phyloP scores from a whole-genome alignment of 2,888 invertebrate species.

The Tridacna gigas region DNA sequence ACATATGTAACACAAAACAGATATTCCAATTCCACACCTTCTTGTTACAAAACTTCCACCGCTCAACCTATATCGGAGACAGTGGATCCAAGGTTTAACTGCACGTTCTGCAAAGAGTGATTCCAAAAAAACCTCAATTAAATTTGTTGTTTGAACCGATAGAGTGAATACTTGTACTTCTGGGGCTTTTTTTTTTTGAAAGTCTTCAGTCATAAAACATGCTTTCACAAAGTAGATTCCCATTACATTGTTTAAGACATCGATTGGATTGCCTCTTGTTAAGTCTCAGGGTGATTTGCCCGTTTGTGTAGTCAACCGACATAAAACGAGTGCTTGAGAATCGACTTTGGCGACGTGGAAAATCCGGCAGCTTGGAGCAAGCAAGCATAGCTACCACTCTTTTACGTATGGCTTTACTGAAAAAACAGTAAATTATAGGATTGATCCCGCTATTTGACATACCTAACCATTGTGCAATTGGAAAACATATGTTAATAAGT shows the following conservation, averaged over 20 bases:
- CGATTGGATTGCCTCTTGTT: constrained; percentile 34
- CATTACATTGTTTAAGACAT: constrained; percentile 31
- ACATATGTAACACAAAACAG: too few relatives aligned
- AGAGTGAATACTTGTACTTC: too few relatives aligned
- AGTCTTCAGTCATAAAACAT: constrained; percentile 54
- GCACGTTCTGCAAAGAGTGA: too few relatives aligned
- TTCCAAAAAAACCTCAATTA: too few relatives aligned
- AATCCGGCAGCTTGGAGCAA: constrained; percentile 53
- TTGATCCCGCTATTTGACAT: constrained; percentile 98
- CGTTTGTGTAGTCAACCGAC: constrained; percentile 77
- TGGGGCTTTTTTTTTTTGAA: too few relatives aligned
- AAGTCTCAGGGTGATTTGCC: constrained; percentile 71
- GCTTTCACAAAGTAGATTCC: constrained; percentile 40
- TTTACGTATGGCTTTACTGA: constrained; percentile 96
- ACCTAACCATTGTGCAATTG: constrained; percentile 97
- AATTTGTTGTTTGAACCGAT: too few relatives aligned
- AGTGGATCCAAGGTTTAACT: too few relatives aligned
- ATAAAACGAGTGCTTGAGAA: constrained; percentile 86
- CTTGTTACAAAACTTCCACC: too few relatives aligned
- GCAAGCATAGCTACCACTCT: constrained; percentile 88
- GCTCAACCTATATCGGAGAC: too few relatives aligned
- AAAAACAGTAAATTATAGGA: constrained; percentile 96
- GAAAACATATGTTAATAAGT: constrained; percentile 90
- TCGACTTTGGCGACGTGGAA: constrained; percentile 51
- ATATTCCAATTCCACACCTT: too few relatives aligned